Base-by-base conservation (phyloP, 2,113 vertebrate genomes). In the Limanda limanda region DNA sequence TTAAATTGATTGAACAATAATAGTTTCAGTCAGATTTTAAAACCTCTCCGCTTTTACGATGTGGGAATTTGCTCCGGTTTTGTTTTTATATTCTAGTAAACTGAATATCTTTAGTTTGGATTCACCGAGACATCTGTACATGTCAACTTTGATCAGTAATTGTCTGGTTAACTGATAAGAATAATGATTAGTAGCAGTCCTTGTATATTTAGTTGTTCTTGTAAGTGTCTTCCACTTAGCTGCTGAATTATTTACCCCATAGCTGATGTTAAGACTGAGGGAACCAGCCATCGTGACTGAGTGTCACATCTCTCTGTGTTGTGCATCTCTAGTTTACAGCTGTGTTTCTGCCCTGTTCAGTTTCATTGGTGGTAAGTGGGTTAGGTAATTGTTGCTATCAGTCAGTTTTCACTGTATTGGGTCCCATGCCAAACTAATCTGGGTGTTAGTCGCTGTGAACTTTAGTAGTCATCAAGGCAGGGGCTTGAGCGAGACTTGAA, bases 401-500 rank as follows among this genome's bases (percentile, higher is more conserved):
- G 21, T 75, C n/a, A 7, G 25, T 63, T 86, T 78, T 65, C 42
- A 42, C 48, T 51, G 60, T 20, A 13, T 0, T 2, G 21, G 23
- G 60, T 83, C 42, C 40, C 20, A 11, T 67, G 52, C 71, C 31
- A 84, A 71, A 65, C 42, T 84, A 65, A 76, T 86, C 75, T 71
- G 48, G 3, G 74, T 67, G 80, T 48, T 65, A 40, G 67, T 64
- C 45, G 70, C 59, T 69, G 35, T 69, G 71, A 86, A 71, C 63
- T 24, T 48, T 47, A 72, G 66, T 42, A 68, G 74, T 78, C 60
- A 56, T 79, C 68, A 68, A 76, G 65, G 74, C 61, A 18, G 56
- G 59, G 60, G 76, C 83, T 84, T 80, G 66, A 86, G 78, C 68
- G 60, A n/a, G 68, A 82, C 86, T 82, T 82, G 77, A 88, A 89